Evolutionary conservation across 1,140 invertebrate species (phyloP), one percentile per base, ranked within the genome.

Genomic region (Euwallacea similis): DNA sequence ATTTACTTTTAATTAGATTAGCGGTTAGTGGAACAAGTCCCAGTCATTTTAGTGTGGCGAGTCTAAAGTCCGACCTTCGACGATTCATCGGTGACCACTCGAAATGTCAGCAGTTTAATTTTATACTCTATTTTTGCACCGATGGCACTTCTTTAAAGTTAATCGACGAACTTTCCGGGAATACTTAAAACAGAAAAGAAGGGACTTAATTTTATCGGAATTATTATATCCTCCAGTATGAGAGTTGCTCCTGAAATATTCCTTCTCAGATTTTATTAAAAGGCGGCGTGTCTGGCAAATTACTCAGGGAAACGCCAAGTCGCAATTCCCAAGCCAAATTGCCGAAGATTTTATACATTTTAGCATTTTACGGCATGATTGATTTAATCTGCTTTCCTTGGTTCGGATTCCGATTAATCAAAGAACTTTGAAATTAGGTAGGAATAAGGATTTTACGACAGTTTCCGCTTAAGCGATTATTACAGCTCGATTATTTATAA

Each of bases 301-400:
- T 63, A 63, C 42, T 46, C 61, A 47, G 43, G 13, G n/a, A 47
- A 47, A 46, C 10, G 42, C 61, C 61, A 21, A 43, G 33, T 58
- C 16, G 13, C n/a, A 42, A 42, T 60, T 42, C 58, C 41, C 58
- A 60, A 42, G 41, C 58, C 10, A 42, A 60, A 60, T 42, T 60
- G 58, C 41, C 58, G 42, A 33, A 47, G 42, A 63, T 63, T 63
- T 63, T 63, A 44, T 46, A 63, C 61, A 63, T 47, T 63, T 63
- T 63, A 63, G 44, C 61, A 15, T 63, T 63, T 63, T 63, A 63
- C 11, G 43, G 61, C 7, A 16, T 63, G 61, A 63, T 63, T 63
- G 61, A 63, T 63, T 63, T 63, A 63, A 63, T 63, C 61, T 63
- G 61, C 61, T 63, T 63, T 44, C 42, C 44, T 63, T 42, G 61